A percentile compares a stretch with the other conserved stretches of the same genome.
These are phyloP conservation scores for Lineus longissimus DNA, from an alignment of 1,140 invertebrate genomes.

Conservation along the genomic window DNA sequence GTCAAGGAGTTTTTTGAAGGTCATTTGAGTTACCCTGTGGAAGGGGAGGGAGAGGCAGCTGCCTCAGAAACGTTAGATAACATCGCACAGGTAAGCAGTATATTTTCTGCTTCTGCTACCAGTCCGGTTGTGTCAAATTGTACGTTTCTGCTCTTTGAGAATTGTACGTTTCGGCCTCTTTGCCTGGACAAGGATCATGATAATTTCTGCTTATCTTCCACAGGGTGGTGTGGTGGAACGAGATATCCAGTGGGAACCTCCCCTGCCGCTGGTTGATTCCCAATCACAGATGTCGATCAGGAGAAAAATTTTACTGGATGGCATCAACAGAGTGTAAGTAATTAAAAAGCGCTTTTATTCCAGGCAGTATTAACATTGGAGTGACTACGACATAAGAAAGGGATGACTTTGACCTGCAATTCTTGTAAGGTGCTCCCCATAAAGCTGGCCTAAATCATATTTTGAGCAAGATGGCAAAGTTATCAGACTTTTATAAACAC, in stretches of 20 bases:
- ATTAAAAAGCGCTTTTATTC: neutral
- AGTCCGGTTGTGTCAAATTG: too few species aligned
- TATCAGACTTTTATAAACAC: too few species aligned
- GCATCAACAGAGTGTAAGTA: constrained; percentile 39
- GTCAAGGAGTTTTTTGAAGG: constrained; percentile 26
- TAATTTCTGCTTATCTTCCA: constrained; percentile 1
- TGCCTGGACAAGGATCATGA: too few species aligned
- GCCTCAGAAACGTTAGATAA: neutral
- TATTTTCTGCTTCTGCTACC: neutral
- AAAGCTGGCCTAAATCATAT: too few species aligned
- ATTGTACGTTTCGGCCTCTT: too few species aligned
- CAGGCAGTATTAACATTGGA: too few species aligned
- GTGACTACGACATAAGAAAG: too few species aligned
- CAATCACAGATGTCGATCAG: constrained; percentile 42
- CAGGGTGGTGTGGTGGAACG: constrained; percentile 11
- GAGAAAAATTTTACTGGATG: constrained; percentile 44
- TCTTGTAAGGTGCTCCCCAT: too few species aligned
- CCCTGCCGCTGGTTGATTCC: constrained; percentile 44
- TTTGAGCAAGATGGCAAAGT: too few species aligned
- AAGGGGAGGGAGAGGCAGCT: constrained; percentile 4
- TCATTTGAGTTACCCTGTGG: constrained; percentile 2
- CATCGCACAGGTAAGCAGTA: neutral
- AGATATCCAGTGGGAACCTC: constrained; percentile 9
- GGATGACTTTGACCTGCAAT: too few species aligned
- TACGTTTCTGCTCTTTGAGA: too few species aligned